Evolutionary conservation across 2,113 vertebrate genomes (phyloP), one percentile per base, ranked within the genome.

Genomic region (Hemichromis elongatus): DNA sequence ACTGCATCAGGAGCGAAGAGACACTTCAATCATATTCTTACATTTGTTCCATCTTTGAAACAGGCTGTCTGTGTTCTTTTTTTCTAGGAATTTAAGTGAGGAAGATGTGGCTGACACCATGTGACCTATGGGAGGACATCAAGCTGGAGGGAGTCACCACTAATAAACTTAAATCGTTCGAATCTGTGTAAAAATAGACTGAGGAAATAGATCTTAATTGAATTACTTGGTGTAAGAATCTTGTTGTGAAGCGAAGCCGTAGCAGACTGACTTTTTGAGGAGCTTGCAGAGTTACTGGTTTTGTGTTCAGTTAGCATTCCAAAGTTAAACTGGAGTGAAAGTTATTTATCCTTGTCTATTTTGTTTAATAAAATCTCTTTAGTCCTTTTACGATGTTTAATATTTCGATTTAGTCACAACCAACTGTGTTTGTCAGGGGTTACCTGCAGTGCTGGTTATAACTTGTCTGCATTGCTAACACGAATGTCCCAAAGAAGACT

Each of bases 51-150:
- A 40, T n/a, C 14, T 18, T 61, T 81, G 10, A 80, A 28, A 37
- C 30, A 8, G 5, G 57, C 18, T 30, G 1, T 82, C 42, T 86
- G 6, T 68, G 68, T 28, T 87, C 12, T 9, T 50, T 88, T 88
- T 52, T 89, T 73, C 47, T 21, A 82, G 94, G 95, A 94, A 83
- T 77, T 89, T 24, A 89, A 55, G 42, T 77, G 63, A 30, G 54
- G 42, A 40, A 45, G 70, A 18, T 11, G 42, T 2, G 6, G 47
- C 45, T 24, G 11, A 10, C 52, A 19, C 63, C 30, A 30, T 9
- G 21, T 85, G 79, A 87, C 78, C 50, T 55, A 3, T 26, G 12
- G 54, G 50, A 79, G 24, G 47, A 73, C 52, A 73, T 79, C 19
- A 50, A 61, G 87, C 84, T 70, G 70, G n/a, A 81, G 59, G 73